Percentiles rank a stretch among this genome's conserved stretches.
phyloP scores from a whole-genome alignment of 2,888 invertebrate species.

The Sussaba pulchella region DNA sequence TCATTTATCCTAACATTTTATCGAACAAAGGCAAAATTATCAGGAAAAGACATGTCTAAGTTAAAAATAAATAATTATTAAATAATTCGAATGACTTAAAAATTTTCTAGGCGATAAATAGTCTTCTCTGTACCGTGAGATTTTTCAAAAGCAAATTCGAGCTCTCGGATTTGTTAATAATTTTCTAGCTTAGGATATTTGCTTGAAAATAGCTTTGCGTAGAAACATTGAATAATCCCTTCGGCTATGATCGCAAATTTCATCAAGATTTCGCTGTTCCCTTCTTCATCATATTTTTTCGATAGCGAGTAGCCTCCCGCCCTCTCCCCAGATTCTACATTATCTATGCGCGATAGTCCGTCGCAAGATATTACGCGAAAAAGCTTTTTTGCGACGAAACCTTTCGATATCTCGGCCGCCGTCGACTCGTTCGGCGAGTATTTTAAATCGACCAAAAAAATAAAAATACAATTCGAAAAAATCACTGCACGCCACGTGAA shows the following conservation, averaged over 20 bases:
- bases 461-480: not conserved
- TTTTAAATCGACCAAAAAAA: not conserved
- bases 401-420: not conserved
- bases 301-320: not conserved
- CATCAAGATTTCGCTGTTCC: slow-evolving; percentile 3
- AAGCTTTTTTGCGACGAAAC: not conserved
- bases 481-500: not conserved
- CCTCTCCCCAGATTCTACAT: not conserved
- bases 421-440: not conserved
- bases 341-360: not conserved
- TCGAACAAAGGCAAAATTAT: no score
- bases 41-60: no score
- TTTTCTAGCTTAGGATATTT: no score
- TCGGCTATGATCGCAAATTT: no score
- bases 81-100: no score
- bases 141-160: no score
- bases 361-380: not conserved
- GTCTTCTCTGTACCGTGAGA: no score
- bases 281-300: not conserved
- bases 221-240: no score
- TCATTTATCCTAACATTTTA: not conserved
- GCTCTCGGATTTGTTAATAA: no score
- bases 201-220: no score
- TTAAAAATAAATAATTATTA: no score
- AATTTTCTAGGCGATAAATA: no score